These are phyloP conservation scores for Pteruthius melanotis DNA, from an alignment of 2,113 vertebrate genomes.

Conservation along the genomic window DNA sequence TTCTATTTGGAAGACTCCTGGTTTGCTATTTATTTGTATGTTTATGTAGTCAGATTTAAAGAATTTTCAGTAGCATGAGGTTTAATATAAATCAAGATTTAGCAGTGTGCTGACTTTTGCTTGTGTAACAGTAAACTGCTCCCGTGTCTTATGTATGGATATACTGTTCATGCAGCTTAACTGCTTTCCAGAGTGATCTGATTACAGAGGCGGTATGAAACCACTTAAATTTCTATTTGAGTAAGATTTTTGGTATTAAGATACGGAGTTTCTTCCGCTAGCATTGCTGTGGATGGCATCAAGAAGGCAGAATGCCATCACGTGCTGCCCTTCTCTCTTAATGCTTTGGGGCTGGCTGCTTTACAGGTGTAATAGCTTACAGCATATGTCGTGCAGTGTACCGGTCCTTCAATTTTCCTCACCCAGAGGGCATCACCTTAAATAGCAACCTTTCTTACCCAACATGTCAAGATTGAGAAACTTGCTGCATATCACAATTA, in stretches of 20 bases:
- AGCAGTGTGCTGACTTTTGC: not conserved
- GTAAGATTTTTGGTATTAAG: not conserved
- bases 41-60: not conserved
- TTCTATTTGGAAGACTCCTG: not conserved
- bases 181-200: not conserved
- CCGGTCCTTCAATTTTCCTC: constrained; percentile 40
- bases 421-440: constrained; percentile 48
- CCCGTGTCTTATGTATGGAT: not conserved
- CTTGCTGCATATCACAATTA: constrained; percentile 51
- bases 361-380: constrained; percentile 12
- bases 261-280: not conserved
- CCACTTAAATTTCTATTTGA: not conserved
- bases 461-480: constrained; percentile 56
- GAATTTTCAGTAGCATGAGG: not conserved
- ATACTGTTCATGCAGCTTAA: not conserved
- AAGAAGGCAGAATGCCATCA: not conserved
- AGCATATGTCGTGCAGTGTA: not conserved
- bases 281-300: not conserved
- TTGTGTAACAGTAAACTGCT: not conserved
- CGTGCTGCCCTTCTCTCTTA: not conserved
- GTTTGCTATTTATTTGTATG: not conserved
- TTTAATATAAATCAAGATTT: not conserved
- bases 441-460: constrained; percentile 54
- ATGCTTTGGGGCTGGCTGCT: not conserved
- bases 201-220: not conserved